Evolutionary conservation across 2,888 invertebrate genomes (phyloP).

Genomic region (Scaptomyza caliginosa): DNA sequence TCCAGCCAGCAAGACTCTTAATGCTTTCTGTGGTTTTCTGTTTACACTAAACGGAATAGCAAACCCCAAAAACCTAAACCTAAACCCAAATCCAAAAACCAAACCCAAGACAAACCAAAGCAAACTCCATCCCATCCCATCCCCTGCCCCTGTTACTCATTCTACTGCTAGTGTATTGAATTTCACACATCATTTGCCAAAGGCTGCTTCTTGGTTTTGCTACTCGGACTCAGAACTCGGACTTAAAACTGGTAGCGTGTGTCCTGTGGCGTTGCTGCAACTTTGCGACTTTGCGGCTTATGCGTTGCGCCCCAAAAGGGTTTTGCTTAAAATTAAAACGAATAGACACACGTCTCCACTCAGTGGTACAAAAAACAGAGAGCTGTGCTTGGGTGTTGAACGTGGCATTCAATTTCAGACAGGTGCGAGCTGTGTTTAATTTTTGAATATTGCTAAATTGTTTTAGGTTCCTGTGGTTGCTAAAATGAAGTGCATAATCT

Average conservation of each 20-base stretch:
- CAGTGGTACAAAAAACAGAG: not conserved
- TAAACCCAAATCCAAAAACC: conserved; percentile 10
- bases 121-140: not conserved
- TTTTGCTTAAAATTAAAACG: conserved; percentile 67
- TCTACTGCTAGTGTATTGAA: conserved; percentile 65
- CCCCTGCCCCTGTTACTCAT: not conserved
- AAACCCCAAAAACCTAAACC: conserved; percentile 25
- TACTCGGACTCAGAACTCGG: conserved; percentile 17
- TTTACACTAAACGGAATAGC: conserved; percentile 64
- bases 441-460: conserved; percentile 56
- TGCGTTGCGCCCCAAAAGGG: conserved; percentile 32
- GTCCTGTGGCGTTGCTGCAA: conserved; percentile 44
- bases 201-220: conserved; percentile 56
- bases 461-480: conserved; percentile 52
- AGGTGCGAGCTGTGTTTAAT: conserved; percentile 38
- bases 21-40: conserved; percentile 62
- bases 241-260: conserved; percentile 11
- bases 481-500: conserved; percentile 30
- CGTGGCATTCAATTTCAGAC: conserved; percentile 53
- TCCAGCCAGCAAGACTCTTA: conserved; percentile 53
- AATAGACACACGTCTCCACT: conserved; percentile 48
- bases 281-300: conserved; percentile 65
- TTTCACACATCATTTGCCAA: conserved; percentile 76
- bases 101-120: conserved; percentile 21
- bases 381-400: conserved; percentile 25